Conservation (phyloP, 2,113 vertebrate genomes). For the Muntiacus reevesi region DNA sequence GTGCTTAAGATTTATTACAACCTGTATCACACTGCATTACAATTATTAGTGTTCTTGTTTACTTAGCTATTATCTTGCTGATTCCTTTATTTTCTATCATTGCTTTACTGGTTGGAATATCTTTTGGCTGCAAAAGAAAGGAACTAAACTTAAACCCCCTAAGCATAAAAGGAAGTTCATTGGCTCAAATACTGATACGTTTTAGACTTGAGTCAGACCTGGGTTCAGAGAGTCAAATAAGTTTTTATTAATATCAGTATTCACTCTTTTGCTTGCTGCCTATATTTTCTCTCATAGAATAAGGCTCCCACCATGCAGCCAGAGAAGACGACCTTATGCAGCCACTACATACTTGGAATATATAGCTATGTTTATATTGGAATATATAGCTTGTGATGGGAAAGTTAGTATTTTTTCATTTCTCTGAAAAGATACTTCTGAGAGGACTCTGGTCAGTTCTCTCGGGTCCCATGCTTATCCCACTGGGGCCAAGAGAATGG, state of each 20-base stretch:
- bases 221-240: neutral
- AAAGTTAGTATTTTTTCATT: neutral
- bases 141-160: neutral
- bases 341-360: neutral
- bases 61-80: neutral
- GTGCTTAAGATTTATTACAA: neutral
- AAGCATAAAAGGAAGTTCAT: neutral
- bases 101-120: constrained; percentile 1
- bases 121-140: neutral
- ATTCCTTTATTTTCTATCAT: neutral
- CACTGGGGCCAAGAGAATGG: neutral
- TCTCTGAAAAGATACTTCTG: neutral
- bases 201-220: neutral
- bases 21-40: neutral
- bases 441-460: neutral
- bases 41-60: constrained; percentile 12
- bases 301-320: neutral
- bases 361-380: neutral
- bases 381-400: neutral
- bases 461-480: neutral
- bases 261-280: neutral
- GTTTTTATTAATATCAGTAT: neutral
- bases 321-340: neutral
- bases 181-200: neutral
- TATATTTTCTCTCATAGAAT: neutral